Percentiles rank a stretch among this genome's conserved stretches.
Evolutionary conservation across 2,888 invertebrate species (phyloP).

Genomic region (Rhingia rostrata): DNA sequence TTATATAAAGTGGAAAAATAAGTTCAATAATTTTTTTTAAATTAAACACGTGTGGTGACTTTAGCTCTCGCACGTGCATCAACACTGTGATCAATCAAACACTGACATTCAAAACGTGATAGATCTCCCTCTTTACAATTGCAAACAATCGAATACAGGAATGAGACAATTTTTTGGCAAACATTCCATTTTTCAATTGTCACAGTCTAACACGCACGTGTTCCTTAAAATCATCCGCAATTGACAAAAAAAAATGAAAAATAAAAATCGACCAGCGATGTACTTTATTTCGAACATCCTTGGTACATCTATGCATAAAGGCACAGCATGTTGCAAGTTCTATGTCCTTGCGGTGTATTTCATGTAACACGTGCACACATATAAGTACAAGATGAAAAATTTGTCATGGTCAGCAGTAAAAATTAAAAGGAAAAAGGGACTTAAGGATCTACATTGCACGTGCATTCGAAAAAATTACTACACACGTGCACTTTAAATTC

Average conservation of each 20-base stretch:
- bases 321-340: background rate
- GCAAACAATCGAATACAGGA: background rate
- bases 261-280: background rate
- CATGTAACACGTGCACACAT: slow-evolving; percentile 19
- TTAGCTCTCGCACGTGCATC: background rate
- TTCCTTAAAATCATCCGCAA: slow-evolving; percentile 4
- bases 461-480: background rate
- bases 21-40: no score
- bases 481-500: background rate
- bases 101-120: slow-evolving; percentile 1
- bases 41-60: no score
- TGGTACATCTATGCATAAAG: background rate
- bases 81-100: slow-evolving; percentile 1
- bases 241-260: slow-evolving; percentile 5
- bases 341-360: background rate
- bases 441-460: background rate
- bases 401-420: slow-evolving; percentile 19
- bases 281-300: background rate
- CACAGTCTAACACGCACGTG: slow-evolving; percentile 27
- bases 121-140: background rate
- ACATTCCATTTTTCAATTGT: slow-evolving; percentile 10
- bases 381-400: slow-evolving; percentile 1
- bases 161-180: background rate
- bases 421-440: background rate
- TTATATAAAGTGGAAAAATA: no score